A percentile compares a stretch with the other conserved stretches of the same genome.
These are phyloP conservation scores for Ameiurus melas DNA, from an alignment of 2,113 vertebrate species.

Conservation along the genomic window DNA sequence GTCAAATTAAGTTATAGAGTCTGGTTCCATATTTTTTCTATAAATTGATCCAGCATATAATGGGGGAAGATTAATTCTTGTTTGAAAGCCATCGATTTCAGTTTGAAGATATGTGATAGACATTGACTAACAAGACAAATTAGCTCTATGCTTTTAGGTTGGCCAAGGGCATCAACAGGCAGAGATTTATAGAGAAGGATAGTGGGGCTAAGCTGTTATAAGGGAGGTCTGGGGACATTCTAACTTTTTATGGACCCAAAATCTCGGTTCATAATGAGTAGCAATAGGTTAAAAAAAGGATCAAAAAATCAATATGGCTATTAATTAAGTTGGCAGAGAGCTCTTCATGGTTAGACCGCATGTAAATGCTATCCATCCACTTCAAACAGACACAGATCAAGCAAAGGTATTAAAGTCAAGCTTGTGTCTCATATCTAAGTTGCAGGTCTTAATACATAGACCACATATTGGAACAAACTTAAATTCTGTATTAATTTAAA, in stretches of 20 bases:
- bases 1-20: not conserved
- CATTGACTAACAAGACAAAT: not conserved
- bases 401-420: not conserved
- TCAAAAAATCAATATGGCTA: not conserved
- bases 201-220: not conserved
- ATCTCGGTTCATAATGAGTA: not conserved
- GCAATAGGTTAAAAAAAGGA: not conserved
- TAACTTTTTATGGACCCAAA: not conserved
- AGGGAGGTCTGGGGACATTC: not conserved
- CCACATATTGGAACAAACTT: not conserved
- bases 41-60: not conserved
- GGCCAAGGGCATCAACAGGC: not conserved
- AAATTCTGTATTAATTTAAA: not conserved
- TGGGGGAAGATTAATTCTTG: conserved; percentile 4
- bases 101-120: not conserved
- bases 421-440: not conserved
- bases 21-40: not conserved
- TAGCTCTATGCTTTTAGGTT: not conserved
- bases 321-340: not conserved
- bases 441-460: not conserved
- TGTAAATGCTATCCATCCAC: not conserved
- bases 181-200: no score
- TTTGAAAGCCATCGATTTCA: not conserved
- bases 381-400: not conserved
- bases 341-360: not conserved